These are phyloP conservation scores for Pantherophis guttatus DNA, from an alignment of 2,113 vertebrate species.

Conservation along the genomic window DNA sequence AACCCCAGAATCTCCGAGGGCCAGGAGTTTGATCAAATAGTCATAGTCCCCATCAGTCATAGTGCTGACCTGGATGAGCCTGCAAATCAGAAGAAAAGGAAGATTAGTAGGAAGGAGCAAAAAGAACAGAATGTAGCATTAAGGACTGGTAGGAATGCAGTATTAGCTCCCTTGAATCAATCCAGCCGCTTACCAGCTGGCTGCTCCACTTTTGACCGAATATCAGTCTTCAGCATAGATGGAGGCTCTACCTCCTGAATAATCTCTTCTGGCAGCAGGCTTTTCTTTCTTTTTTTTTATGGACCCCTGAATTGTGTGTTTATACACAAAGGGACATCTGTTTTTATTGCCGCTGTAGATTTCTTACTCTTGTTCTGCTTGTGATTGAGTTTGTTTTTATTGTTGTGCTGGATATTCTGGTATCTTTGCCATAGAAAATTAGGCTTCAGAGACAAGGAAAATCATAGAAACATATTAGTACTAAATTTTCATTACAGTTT, in stretches of 20 bases:
- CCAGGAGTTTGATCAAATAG: slow-evolving; percentile 95
- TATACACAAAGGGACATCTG: neutral
- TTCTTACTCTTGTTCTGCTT: neutral
- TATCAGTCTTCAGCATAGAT: neutral
- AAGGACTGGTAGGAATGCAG: neutral
- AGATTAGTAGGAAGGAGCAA: neutral
- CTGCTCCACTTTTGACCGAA: neutral
- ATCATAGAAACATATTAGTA: neutral
- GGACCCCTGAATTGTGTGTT: neutral
- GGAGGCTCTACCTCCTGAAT: neutral
- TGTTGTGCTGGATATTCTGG: neutral
- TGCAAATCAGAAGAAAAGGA: slow-evolving; percentile 46
- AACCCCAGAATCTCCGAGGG: slow-evolving; percentile 92
- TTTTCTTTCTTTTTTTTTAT: neutral
- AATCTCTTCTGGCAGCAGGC: neutral
- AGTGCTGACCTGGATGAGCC: slow-evolving; percentile 80
- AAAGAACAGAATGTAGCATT: neutral
- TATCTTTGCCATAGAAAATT: neutral
- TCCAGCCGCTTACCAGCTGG: neutral
- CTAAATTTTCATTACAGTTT: neutral
- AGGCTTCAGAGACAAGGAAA: neutral
- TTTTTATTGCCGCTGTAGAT: neutral
- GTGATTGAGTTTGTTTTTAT: neutral
- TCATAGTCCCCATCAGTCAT: slow-evolving; percentile 98
- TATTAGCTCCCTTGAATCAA: neutral